phyloP scores from a whole-genome alignment of 2,888 invertebrate genomes.

The Metallyticus violacea region DNA sequence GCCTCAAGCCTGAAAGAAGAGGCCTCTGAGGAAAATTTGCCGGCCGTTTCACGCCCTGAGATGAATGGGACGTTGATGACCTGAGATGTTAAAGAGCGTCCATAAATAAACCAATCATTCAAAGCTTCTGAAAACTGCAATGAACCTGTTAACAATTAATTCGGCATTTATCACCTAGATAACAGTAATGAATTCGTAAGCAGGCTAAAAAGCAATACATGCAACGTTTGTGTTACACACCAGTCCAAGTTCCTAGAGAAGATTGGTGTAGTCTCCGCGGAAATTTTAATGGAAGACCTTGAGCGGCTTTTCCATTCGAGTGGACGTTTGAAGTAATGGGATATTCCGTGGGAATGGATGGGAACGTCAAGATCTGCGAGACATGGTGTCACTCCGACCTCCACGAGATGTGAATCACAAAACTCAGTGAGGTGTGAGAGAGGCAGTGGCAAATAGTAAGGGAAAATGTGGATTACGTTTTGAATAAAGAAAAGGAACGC shows the following conservation, averaged over 20 bases:
- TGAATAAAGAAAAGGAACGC: neutral
- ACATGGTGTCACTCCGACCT: neutral
- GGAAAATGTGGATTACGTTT: neutral
- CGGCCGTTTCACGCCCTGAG: no score
- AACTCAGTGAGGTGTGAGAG: no score
- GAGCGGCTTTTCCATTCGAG: neutral
- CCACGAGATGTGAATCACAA: neutral
- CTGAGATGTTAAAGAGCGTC: no score
- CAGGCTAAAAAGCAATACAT: neutral
- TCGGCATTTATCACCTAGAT: no score
- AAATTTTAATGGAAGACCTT: neutral
- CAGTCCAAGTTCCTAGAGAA: no score
- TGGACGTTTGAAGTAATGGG: neutral
- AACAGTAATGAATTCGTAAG: neutral
- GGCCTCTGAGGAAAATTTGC: no score
- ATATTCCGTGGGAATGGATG: neutral
- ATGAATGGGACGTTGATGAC: no score
- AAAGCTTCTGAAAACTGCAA: no score
- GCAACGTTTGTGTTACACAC: neutral
- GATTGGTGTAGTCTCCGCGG: neutral
- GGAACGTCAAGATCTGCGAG: neutral
- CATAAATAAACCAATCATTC: no score
- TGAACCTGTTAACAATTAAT: no score
- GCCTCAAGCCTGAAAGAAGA: no score
- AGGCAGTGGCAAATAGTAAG: neutral